These are phyloP conservation scores for Lamprologus sp. DNA, from an alignment of 2,113 vertebrate genomes.

Conservation along the genomic window DNA sequence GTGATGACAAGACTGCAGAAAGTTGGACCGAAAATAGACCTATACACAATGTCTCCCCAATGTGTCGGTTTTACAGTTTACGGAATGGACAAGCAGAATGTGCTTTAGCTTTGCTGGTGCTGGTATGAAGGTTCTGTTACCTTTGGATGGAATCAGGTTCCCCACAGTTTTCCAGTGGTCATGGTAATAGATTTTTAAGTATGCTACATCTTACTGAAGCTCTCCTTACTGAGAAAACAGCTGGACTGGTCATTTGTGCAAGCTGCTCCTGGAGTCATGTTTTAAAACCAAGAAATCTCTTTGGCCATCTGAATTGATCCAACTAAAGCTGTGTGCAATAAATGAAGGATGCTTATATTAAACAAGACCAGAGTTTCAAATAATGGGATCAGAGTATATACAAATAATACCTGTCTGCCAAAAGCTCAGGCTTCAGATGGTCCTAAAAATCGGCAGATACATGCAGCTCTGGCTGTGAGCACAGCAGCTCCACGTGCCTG, in stretches of 20 bases:
- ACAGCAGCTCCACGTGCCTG: not conserved
- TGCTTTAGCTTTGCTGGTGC: not conserved
- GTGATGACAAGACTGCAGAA: not conserved
- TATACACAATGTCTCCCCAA: not conserved
- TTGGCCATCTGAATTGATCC: not conserved
- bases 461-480: not conserved
- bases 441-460: not conserved
- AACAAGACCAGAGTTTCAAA: not conserved
- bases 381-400: not conserved
- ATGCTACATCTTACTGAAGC: not conserved
- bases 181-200: not conserved
- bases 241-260: not conserved
- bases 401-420: not conserved
- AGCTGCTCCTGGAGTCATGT: not conserved
- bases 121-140: not conserved
- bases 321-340: not conserved
- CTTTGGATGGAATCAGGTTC: not conserved
- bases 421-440: not conserved
- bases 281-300: not conserved
- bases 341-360: not conserved
- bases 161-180: not conserved
- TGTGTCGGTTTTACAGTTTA: not conserved
- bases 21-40: not conserved
- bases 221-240: not conserved
- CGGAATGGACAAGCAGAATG: not conserved